Conservation (phyloP, 2,113 vertebrate species). For the Alaudala cheleensis region DNA sequence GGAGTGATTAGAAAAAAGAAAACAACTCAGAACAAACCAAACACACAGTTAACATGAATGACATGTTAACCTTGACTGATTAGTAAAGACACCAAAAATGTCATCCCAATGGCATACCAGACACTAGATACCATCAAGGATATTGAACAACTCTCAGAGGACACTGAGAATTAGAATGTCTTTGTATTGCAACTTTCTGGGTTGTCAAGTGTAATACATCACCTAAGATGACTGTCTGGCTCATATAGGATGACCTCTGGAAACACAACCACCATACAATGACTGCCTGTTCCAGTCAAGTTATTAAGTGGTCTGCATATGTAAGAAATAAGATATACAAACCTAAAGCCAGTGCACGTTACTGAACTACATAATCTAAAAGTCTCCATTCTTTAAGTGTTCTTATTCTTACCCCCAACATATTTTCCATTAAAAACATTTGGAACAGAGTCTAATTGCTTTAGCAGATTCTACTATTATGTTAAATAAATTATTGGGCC, state of each 20-base stretch:
- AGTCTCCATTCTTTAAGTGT: neutral
- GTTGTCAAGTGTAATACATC: conserved; percentile 63
- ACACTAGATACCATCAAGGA: conserved; percentile 26
- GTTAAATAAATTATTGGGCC: conserved; percentile 63
- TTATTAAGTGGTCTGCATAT: conserved; percentile 56
- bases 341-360: neutral
- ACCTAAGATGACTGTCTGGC: conserved; percentile 1
- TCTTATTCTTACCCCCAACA: neutral
- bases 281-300: conserved; percentile 39
- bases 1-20: neutral
- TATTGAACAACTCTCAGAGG: conserved; percentile 44
- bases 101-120: conserved; percentile 12
- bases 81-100: conserved; percentile 27
- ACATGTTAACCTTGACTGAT: conserved; percentile 23
- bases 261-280: conserved; percentile 42
- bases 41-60: neutral
- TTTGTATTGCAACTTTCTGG: conserved; percentile 31
- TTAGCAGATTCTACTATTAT: conserved; percentile 71
- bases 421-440: conserved; percentile 61
- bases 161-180: conserved; percentile 34
- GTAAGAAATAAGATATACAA: conserved; percentile 61
- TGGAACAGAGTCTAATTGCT: conserved; percentile 69
- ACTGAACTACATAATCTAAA: conserved; percentile 17
- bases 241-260: conserved; percentile 43
- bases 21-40: neutral